A percentile compares a stretch with the other conserved stretches of the same genome.
Conservation (phyloP, 2,113 vertebrate genomes). For the Corythoichthys haematopterus region DNA sequence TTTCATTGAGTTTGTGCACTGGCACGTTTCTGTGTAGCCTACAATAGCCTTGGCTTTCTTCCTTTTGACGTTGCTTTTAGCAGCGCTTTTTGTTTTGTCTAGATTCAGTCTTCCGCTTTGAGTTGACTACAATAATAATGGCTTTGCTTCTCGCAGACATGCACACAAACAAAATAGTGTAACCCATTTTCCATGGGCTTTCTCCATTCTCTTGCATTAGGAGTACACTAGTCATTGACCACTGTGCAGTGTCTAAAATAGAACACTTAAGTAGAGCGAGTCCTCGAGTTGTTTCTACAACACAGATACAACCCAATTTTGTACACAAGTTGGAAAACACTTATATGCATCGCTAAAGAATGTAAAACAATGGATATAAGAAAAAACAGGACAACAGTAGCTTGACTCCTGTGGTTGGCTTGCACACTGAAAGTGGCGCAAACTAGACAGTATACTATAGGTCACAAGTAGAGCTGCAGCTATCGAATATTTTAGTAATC, state of each 20-base stretch:
- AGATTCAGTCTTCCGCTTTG: constrained; percentile 36
- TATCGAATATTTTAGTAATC: no score
- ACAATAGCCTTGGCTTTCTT: constrained; percentile 12
- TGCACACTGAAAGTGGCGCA: background rate
- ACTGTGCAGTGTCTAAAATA: constrained; percentile 28
- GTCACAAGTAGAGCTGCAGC: no score
- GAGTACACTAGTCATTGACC: constrained; percentile 34
- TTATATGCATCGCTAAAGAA: background rate
- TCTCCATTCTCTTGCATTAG: constrained; percentile 22
- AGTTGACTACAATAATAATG: constrained; percentile 31
- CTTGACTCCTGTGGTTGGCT: background rate
- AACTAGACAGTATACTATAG: background rate
- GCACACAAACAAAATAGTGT: constrained; percentile 10
- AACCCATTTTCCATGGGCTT: constrained; percentile 17
- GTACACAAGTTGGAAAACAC: background rate
- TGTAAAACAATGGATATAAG: background rate
- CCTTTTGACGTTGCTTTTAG: constrained; percentile 34
- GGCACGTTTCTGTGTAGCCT: constrained; percentile 9
- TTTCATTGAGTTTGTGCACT: constrained; percentile 33
- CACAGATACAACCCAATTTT: background rate
- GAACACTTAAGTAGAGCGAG: constrained; percentile 50
- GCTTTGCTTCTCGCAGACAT: background rate
- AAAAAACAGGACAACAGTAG: background rate
- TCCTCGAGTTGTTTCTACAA: constrained; percentile 24
- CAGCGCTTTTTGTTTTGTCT: constrained; percentile 50